These are phyloP conservation scores for Scortum barcoo DNA, from an alignment of 2,113 vertebrate genomes.

Conservation along the genomic window DNA sequence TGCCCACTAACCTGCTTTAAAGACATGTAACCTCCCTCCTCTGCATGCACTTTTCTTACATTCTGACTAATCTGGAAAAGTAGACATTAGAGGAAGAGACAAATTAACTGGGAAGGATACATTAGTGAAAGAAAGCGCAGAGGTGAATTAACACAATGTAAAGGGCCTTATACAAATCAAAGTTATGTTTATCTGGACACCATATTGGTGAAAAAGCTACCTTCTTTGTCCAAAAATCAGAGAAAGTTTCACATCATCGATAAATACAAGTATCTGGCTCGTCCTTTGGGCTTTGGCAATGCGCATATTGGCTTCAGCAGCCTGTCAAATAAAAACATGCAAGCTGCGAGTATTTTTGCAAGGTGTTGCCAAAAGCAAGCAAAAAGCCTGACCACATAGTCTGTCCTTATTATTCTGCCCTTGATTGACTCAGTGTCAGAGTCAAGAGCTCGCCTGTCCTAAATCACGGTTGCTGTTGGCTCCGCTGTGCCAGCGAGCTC, in stretches of 20 bases:
- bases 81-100: constrained; percentile 34
- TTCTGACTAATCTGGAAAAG: constrained; percentile 16
- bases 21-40: constrained; percentile 68
- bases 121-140: constrained; percentile 25
- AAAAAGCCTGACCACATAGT: constrained; percentile 68
- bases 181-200: constrained; percentile 33
- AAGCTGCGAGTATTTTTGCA: constrained; percentile 62
- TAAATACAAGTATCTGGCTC: constrained; percentile 47
- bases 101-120: constrained; percentile 27
- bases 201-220: constrained; percentile 19
- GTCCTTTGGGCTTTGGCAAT: constrained; percentile 54
- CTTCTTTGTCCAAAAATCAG: constrained; percentile 31
- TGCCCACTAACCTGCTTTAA: constrained; percentile 75
- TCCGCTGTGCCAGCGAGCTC: constrained; percentile 49
- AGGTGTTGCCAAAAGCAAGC: constrained; percentile 63
- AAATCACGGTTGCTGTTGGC: constrained; percentile 69
- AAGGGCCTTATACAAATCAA: not conserved
- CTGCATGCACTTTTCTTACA: constrained; percentile 66
- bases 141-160: constrained; percentile 20
- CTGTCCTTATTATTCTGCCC: constrained; percentile 72
- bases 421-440: constrained; percentile 76
- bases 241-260: constrained; percentile 40
- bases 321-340: constrained; percentile 63
- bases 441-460: constrained; percentile 68
- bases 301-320: constrained; percentile 53